Conservation (phyloP, 2,888 invertebrate genomes). For the Agrochola macilenta region DNA sequence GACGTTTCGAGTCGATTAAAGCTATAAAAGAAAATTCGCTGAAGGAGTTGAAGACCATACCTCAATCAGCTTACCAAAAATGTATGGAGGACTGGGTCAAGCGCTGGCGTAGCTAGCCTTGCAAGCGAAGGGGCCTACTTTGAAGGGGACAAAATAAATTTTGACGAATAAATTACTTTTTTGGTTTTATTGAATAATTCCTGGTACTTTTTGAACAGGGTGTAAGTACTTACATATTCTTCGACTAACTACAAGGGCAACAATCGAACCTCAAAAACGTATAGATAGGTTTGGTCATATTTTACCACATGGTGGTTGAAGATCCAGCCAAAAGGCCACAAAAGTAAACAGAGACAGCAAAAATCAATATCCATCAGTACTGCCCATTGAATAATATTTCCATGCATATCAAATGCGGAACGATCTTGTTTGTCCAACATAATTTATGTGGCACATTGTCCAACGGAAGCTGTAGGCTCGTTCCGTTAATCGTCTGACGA, state of each 20-base stretch:
- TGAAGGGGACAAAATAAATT: too few species aligned
- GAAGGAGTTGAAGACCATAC: too few species aligned
- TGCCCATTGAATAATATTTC: conserved; percentile 63
- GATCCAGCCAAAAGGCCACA: neutral
- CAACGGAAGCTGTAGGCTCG: conserved; percentile 87
- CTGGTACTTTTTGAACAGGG: too few species aligned
- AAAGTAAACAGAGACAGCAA: conserved; percentile 33
- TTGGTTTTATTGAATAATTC: too few species aligned
- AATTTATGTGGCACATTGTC: conserved; percentile 88
- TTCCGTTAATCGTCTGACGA: conserved; percentile 85
- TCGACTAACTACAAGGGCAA: neutral
- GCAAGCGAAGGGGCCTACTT: too few species aligned
- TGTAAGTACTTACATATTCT: neutral
- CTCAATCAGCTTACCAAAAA: too few species aligned
- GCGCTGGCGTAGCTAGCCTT: too few species aligned
- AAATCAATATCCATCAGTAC: conserved; percentile 60
- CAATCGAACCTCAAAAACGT: neutral
- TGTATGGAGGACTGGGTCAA: too few species aligned
- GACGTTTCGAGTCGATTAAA: too few species aligned
- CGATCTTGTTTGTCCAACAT: conserved; percentile 84
- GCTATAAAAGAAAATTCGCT: too few species aligned
- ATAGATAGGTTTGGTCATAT: neutral
- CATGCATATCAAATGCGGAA: conserved; percentile 80
- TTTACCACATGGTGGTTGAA: neutral
- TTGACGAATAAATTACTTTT: too few species aligned